These are phyloP conservation scores for Stichopus chloronotus DNA, from an alignment of 35 echinoderm and acorn worm species.

Conservation along the genomic window DNA sequence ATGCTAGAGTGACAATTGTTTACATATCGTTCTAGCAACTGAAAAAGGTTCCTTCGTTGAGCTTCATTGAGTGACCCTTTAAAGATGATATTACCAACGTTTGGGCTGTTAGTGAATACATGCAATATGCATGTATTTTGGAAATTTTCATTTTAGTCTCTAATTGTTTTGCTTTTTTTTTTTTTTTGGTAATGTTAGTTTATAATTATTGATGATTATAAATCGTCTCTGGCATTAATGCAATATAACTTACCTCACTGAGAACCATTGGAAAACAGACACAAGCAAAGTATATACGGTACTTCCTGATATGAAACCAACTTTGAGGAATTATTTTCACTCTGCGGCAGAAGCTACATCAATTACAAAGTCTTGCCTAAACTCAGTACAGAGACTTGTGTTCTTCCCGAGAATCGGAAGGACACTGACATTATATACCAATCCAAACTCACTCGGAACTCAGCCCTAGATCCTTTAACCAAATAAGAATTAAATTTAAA, in stretches of 20 bases:
- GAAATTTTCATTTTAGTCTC: no score
- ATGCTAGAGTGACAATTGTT: no score
- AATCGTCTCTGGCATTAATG: no score
- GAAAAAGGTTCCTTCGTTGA: no score
- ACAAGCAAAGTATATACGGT: neutral
- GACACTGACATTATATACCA: slow-evolving; percentile 37
- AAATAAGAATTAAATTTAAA: slow-evolving; percentile 67
- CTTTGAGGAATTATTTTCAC: neutral
- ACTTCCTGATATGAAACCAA: neutral
- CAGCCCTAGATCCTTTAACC: slow-evolving; percentile 50
- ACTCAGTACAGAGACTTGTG: neutral
- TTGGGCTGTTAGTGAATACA: no score
- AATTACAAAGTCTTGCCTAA: neutral
- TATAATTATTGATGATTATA: no score
- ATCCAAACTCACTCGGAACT: slow-evolving; percentile 8
- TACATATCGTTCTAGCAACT: no score
- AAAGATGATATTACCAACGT: no score
- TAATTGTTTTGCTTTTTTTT: no score
- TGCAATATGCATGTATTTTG: no score
- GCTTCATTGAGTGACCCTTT: no score
- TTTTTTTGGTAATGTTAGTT: no score
- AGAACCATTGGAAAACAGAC: neutral
- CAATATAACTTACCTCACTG: neutral
- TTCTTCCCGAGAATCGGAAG: slow-evolving; percentile 17
- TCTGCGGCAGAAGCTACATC: neutral